A percentile compares a stretch with the other conserved stretches of the same genome.
These are phyloP conservation scores for Scaeva pyrastri DNA, from an alignment of 2,888 invertebrate genomes.

Conservation along the genomic window DNA sequence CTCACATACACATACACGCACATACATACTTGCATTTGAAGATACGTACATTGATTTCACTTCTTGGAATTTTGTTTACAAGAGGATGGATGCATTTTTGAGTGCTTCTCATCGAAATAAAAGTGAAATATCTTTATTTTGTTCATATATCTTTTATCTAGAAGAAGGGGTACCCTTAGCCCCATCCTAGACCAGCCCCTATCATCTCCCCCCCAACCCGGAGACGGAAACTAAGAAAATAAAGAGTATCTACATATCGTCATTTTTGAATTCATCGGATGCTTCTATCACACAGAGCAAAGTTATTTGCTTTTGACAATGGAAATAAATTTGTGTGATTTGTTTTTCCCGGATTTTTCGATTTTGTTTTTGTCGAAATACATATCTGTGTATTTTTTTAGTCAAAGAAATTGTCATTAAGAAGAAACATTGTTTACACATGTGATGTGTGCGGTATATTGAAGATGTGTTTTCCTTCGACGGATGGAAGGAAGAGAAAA, in stretches of 20 bases:
- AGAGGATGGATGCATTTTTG: constrained; percentile 22
- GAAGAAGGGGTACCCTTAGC: background rate
- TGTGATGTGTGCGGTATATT: background rate
- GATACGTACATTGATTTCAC: background rate
- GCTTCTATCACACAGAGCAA: constrained; percentile 5
- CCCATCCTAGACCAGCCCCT: too few relatives aligned
- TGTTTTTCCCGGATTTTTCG: background rate
- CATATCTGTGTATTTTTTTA: background rate
- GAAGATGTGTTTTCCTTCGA: background rate
- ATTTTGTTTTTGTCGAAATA: background rate
- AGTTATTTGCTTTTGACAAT: constrained; percentile 55
- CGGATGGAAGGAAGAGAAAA: constrained; percentile 27
- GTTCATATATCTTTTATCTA: constrained; percentile 12
- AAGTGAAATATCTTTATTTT: constrained; percentile 25
- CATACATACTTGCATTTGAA: background rate
- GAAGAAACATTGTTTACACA: constrained; percentile 36
- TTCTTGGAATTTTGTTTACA: constrained; percentile 28
- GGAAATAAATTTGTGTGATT: constrained; percentile 42
- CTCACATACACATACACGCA: background rate
- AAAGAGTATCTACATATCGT: background rate
- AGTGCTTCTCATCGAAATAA: constrained; percentile 27
- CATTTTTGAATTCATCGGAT: constrained; percentile 19
- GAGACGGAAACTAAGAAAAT: constrained; percentile 25
- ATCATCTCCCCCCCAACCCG: background rate
- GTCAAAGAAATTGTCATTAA: constrained; percentile 8